Evolutionary conservation across 2,888 invertebrate species (phyloP).

Genomic region (Drosophila quinaria): DNA sequence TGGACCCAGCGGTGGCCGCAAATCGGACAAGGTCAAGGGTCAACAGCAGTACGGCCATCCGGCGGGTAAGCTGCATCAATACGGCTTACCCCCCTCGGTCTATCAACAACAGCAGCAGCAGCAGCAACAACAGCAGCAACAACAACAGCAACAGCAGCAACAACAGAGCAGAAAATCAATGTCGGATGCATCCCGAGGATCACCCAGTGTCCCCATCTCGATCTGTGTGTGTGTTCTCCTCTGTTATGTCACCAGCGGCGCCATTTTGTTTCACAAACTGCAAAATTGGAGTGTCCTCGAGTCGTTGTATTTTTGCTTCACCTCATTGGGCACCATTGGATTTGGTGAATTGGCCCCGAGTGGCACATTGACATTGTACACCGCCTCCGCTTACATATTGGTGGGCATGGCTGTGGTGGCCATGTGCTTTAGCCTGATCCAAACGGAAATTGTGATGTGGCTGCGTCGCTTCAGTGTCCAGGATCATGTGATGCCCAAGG

Average conservation of each 20-base stretch:
- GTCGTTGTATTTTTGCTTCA: slow-evolving; percentile 93
- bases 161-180: slow-evolving; percentile 34
- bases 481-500: slow-evolving; percentile 86
- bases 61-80: slow-evolving; percentile 55
- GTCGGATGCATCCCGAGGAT: slow-evolving; percentile 19
- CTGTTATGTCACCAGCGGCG: slow-evolving; percentile 95
- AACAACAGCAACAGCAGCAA: slow-evolving; percentile 48
- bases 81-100: slow-evolving; percentile 68
- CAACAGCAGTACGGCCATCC: slow-evolving; percentile 47
- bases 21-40: slow-evolving; percentile 55
- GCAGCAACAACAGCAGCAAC: slow-evolving; percentile 46
- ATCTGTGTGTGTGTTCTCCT: slow-evolving; percentile 94
- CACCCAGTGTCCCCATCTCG: slow-evolving; percentile 91
- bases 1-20: slow-evolving; percentile 44
- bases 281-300: slow-evolving; percentile 97
- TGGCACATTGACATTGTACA: slow-evolving; percentile 90
- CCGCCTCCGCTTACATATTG: slow-evolving; percentile 92
- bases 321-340: slow-evolving; percentile 92
- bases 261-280: slow-evolving; percentile 94
- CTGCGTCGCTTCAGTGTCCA: slow-evolving; percentile 85
- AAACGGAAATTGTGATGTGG: slow-evolving; percentile 89
- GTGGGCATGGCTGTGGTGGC: slow-evolving; percentile 94
- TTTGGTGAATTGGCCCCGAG: slow-evolving; percentile 92
- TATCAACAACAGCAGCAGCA: slow-evolving; percentile 68
- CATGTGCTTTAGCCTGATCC: slow-evolving; percentile 94